Evolutionary conservation across 1,140 invertebrate species (phyloP), one percentile per base, ranked within the genome.

Genomic region (Maconellicoccus hirsutus): DNA sequence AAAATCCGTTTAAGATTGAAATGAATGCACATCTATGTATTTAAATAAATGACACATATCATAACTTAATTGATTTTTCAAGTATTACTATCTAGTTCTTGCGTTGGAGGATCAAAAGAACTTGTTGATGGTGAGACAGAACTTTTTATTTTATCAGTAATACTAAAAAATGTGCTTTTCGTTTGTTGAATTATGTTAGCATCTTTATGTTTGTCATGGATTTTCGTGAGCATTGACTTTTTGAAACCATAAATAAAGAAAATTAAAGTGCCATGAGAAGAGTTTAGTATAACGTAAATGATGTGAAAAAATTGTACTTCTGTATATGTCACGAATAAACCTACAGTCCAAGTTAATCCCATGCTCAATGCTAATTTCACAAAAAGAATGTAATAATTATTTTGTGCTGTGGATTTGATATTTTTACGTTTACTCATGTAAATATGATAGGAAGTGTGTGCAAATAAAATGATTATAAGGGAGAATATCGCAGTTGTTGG

Each of bases 191-290:
- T 3, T 8, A 52, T 19, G 16, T 6, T 8, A 3, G 12, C n/a
- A 16, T 52, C 16, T 52, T 14, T 52, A 14, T 14, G 42, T 19
- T 16, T 52, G 6, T 52, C n/a, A 16, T 52, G n/a, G 2, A 52
- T 52, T 52, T 52, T 52, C 3, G 10, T 52, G 3, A 52, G n/a
- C 42, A 52, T 52, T 2, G 42, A 8, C 2, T 16, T 52, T 19
- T 52, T 52, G 42, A 52, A 52, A 19, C 42, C 4, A 77, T 85
- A 86, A 0, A 83, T 83, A 0, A 84, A 73, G 73, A 85, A 84
- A 38, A 86, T 83, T 75, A 85, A 86, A 4, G 85, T 74, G 1
- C 85, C 85, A 75, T 86, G 84, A 14, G 85, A 77, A 4, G 83
- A 81, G 75, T 85, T 86, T 16, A 85, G 76, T 3, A 81, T 74